Conservation (phyloP, 2,113 vertebrate species). For the Junco hyemalis region DNA sequence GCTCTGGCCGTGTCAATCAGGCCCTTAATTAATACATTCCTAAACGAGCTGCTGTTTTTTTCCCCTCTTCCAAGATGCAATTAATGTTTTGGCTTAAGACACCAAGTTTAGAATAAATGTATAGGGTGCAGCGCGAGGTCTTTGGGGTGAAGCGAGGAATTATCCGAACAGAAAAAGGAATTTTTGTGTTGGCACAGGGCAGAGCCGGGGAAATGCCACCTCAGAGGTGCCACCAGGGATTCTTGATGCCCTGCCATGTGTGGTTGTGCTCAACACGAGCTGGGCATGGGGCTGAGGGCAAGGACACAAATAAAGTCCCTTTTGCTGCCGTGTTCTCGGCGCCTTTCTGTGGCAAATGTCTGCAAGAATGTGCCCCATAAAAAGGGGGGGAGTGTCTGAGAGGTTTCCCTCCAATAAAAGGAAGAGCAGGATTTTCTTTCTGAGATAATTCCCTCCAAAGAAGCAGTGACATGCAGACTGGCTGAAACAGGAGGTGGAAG, state of each 20-base stretch:
- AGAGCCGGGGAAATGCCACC: not conserved
- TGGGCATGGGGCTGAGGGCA: not conserved
- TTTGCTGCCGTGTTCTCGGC: rapidly evolving
- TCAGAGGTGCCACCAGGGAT: rapidly evolving
- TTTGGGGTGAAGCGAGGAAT: not conserved
- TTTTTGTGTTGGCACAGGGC: not conserved
- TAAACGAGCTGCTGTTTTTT: not conserved
- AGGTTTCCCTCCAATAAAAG: not conserved
- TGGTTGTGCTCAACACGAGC: rapidly evolving
- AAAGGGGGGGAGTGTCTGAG: not conserved
- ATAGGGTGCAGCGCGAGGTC: not conserved
- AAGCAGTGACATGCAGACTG: not conserved
- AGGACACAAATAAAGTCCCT: not conserved
- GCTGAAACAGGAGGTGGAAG: not conserved
- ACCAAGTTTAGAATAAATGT: slow-evolving; percentile 1
- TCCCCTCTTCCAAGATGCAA: slow-evolving; percentile 8
- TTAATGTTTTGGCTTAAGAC: slow-evolving; percentile 66
- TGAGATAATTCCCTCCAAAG: not conserved
- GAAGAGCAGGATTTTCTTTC: slow-evolving; percentile 4
- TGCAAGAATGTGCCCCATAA: not conserved
- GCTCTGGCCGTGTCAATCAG: slow-evolving; percentile 67
- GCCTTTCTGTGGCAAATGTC: rapidly evolving
- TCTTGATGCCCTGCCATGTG: rapidly evolving
- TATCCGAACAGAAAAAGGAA: not conserved
- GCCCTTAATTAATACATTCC: slow-evolving; percentile 54